Base-by-base conservation (phyloP, 1,140 invertebrate genomes). In the Eciton burchellii region DNA sequence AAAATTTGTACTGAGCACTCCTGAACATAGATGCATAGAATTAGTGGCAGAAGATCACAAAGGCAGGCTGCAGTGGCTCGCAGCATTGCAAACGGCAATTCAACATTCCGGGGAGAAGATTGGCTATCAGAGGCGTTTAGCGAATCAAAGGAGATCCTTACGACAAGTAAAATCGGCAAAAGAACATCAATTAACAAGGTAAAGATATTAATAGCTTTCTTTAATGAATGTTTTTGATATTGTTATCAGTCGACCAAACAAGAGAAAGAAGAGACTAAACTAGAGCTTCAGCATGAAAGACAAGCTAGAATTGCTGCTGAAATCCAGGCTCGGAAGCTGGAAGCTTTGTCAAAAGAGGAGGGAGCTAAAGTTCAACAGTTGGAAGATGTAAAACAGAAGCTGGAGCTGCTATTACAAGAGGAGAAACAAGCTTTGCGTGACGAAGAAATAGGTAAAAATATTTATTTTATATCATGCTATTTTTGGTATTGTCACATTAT, bases 361-460 rank as follows among this genome's bases (percentile, higher is more conserved):
- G 95, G 96, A 68, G 95, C 95, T 83, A 95, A 96, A 84, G 93
- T 97, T 77, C 95, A 95, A 87, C 96, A 97, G 92, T 90, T 98
- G 56, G 96, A 97, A 90, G 94, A 96, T 84, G 94, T 96, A 1
- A 95, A 96, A 90, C 90, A 93, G 16, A 95, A 96, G 88, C 90
- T 97, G 56, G 96, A 97, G 91, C 94, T 93, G 86, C 88, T 97
- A 1, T 90, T 98, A 4, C 96, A 97, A 85, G 97, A 97, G 93
- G 97, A 98, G 92, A 96, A 96, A 4, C 96, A 97, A 91, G 97
- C 97, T 2, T 97, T 97, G 89, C 92, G 95, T 83, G 97, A 98
- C 89, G 97, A 98, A 93, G 97, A 98, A 94, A 97, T 97, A 84
- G 97, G 90, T 89, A 77, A 71, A 6, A 16, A 21, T 6, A 66